These are phyloP conservation scores for Percina caprodes DNA, from an alignment of 2,113 vertebrate species.

Conservation along the genomic window DNA sequence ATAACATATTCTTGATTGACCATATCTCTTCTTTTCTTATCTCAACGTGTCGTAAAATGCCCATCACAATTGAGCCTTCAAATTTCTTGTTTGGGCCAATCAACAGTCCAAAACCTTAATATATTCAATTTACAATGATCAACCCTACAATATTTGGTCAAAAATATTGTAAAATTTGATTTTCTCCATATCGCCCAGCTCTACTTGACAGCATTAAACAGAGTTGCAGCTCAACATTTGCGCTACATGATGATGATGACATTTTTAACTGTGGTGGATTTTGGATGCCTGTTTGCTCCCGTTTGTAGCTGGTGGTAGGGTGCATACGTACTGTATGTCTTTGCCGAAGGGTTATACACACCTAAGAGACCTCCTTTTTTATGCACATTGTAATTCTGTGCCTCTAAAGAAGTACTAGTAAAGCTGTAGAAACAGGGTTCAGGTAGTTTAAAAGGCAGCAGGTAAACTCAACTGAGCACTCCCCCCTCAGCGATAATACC, in stretches of 20 bases:
- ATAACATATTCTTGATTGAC: too few species aligned
- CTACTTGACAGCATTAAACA: neutral
- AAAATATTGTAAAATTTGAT: too few species aligned
- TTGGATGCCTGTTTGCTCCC: slow-evolving; percentile 1
- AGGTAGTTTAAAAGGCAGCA: slow-evolving; percentile 68
- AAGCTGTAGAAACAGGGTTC: slow-evolving; percentile 38
- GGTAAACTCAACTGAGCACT: slow-evolving; percentile 51
- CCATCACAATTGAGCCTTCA: neutral
- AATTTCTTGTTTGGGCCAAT: too few species aligned
- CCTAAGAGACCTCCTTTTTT: slow-evolving; percentile 1
- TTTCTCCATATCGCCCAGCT: too few species aligned
- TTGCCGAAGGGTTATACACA: slow-evolving; percentile 28
- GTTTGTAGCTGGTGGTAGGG: neutral
- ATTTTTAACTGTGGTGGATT: slow-evolving; percentile 13
- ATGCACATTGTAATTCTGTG: slow-evolving; percentile 3
- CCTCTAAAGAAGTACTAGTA: slow-evolving; percentile 48
- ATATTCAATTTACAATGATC: neutral
- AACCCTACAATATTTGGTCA: too few species aligned
- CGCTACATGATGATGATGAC: neutral
- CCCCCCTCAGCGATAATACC: slow-evolving; percentile 31
- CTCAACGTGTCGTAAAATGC: neutral
- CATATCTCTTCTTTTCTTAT: neutral
- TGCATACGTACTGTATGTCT: slow-evolving; percentile 23
- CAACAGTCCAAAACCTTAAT: neutral
- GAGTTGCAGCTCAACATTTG: neutral